Evolutionary conservation across 2,888 invertebrate species (phyloP).

Genomic region (Lithosia quadra): DNA sequence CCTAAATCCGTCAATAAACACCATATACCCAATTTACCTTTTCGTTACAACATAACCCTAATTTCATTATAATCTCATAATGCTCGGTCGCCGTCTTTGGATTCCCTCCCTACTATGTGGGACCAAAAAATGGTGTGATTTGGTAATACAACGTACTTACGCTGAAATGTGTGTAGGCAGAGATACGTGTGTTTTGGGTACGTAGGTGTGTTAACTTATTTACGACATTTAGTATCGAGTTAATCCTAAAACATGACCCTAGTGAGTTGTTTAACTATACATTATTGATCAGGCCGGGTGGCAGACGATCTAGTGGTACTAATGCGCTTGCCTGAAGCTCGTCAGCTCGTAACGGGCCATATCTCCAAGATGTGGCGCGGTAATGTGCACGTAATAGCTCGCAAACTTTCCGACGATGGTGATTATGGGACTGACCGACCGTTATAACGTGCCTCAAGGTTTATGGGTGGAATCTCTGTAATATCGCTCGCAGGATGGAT

Average conservation of each 20-base stretch:
- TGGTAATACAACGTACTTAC: neutral
- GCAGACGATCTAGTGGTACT: neutral
- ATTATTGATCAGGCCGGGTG: neutral
- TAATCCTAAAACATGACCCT: neutral
- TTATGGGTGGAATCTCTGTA: neutral
- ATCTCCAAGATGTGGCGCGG: neutral
- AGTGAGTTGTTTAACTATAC: neutral
- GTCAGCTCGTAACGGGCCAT: constrained; percentile 6
- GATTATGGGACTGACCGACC: neutral
- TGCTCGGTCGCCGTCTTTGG: neutral
- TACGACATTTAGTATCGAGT: neutral
- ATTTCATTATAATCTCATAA: neutral
- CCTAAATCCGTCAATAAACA: neutral
- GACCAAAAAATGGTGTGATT: neutral
- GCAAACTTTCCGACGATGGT: neutral
- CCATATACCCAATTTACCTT: no score
- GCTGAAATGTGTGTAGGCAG: no score
- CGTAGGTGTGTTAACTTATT: no score
- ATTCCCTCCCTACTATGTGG: no score
- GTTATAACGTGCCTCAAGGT: neutral
- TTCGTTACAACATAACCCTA: neutral
- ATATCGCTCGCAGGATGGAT: neutral
- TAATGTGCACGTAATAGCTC: neutral
- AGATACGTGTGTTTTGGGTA: no score
- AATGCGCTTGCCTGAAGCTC: neutral